Evolutionary conservation across 2,113 vertebrate genomes (phyloP), one percentile per base, ranked within the genome.

Genomic region (Ivindomyrus marchei): DNA sequence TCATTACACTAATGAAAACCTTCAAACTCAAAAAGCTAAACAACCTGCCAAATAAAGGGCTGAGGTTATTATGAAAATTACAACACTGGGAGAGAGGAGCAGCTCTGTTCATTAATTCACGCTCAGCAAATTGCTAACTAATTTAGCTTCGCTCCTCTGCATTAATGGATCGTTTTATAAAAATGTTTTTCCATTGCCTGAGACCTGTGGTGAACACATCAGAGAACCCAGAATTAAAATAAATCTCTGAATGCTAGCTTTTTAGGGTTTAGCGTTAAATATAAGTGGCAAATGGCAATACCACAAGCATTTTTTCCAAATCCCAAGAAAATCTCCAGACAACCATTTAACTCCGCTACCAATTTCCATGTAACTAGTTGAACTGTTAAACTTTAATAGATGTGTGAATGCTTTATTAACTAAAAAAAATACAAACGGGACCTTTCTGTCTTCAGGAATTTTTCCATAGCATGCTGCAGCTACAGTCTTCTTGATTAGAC

Each of bases 1-100:
- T 99, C 98, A 99, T 99, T 99, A 99, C 97, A 98, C 98, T 99
- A 99, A 99, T 99, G 98, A 98, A 99, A 98, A 98, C 97, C 98
- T 98, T 98, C 97, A 98, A 98, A 98, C 62, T 97, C 96, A 97
- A 97, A 97, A 97, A 97, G 97, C 97, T 97, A 98, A 98, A 99
- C 97, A 98, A 98, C 97, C 97, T 97, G 97, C 97, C 97, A 97
- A 97, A 97, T 97, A 97, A 97, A 97, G 97, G 97, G 97, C 97
- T 97, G 97, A 97, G 96, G 97, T 98, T 98, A 98, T 98, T 98
- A 98, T 98, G 98, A 97, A 98, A 98, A 99, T 98, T 97, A 98
- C 97, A 98, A 97, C 97, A 97, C 96, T 97, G 95, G 95, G 95
- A 96, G 95, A 95, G 95, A 94, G 95, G 96, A 96, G 96, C 96